Evolutionary conservation across 2,113 vertebrate species (phyloP).

Genomic region (Gulo gulo): DNA sequence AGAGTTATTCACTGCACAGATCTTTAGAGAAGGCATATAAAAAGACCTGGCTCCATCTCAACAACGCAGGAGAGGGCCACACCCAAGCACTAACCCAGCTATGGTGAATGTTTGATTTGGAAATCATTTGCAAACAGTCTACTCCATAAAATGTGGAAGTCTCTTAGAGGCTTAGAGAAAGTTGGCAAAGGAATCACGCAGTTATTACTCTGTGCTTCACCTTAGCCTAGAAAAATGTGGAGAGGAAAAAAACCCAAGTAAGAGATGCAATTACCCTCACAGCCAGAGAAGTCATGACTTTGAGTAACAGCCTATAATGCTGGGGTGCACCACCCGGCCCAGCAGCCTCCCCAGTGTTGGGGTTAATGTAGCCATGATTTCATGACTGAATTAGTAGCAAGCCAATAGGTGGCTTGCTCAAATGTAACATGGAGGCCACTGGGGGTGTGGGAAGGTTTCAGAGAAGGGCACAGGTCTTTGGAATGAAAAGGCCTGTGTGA

Average conservation of each 20-base stretch:
- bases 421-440: neutral
- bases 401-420: neutral
- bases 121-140: neutral
- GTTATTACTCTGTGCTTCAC: neutral
- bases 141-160: neutral
- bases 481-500: neutral
- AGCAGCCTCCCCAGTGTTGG: neutral
- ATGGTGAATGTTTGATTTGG: neutral
- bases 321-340: fast-evolving
- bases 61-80: neutral
- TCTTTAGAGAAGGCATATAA: neutral
- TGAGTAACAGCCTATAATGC: neutral
- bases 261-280: neutral
- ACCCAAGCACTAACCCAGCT: neutral
- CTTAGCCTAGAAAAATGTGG: neutral
- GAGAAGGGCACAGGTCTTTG: neutral
- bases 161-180: neutral
- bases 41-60: neutral
- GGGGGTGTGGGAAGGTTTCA: neutral
- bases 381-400: too few relatives aligned
- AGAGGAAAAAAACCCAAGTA: neutral
- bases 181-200: neutral
- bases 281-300: neutral
- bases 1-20: neutral
- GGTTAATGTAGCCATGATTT: neutral